Evolutionary conservation across 2,888 invertebrate genomes (phyloP), one percentile per base, ranked within the genome.

Genomic region (Leptarthrus brevirostris): DNA sequence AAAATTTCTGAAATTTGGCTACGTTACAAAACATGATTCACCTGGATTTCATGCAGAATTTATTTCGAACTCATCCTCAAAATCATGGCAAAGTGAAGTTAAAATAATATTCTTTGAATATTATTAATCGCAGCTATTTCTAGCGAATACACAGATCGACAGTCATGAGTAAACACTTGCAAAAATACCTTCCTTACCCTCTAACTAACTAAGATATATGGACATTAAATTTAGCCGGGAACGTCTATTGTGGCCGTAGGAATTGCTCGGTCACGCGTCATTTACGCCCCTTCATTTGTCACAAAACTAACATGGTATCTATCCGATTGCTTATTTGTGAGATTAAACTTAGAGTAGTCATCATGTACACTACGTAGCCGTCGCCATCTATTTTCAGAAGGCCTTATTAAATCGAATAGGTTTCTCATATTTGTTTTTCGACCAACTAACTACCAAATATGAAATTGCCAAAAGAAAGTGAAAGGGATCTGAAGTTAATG

Each of bases 231-330:
- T 56, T 56, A n/a, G 8, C 18, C 12, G 14, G 30, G 44, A 52
- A 66, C 73, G 26, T 44, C 66, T 54, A 73, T 73, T 54, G 44
- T 54, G 36, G 40, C 18, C 44, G 66, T 66, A 66, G 53, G 40
- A 73, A 73, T 30, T 53, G 54, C 54, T 66, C 44, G 54, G 73
- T 66, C 66, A 73, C 73, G 73, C 52, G 54, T 66, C 73, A 73
- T 73, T 73, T 66, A 54, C 56, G 54, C 56, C 54, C 66, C 52
- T 66, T 44, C 36, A 66, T 54, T 73, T 64, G 16, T 36, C 24
- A 20, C 20, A 5, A 47, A n/a, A 16, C n/a, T 14, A 47, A n/a
- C 47, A 47, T 47, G 5, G 16, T n/a, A 5, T 16, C 16, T 16
- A 5, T 47, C n/a, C 47, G n/a, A 47, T 47, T 30, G 8, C 5